Evolutionary conservation across 1,140 invertebrate genomes (phyloP), one percentile per base, ranked within the genome.

Genomic region (Eufriesea mexicana): DNA sequence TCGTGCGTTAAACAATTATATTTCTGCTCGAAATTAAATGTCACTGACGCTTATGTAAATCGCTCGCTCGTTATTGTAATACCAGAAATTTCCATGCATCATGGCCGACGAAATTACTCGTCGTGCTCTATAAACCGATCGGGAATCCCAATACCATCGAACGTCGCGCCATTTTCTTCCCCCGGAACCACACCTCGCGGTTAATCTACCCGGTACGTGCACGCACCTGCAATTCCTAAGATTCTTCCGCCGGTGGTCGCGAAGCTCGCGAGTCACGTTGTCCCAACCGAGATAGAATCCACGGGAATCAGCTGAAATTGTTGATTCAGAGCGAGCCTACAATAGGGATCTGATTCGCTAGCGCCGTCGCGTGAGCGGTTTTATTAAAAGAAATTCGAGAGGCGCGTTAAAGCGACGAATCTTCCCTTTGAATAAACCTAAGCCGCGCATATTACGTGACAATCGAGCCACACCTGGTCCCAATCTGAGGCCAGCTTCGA

Each of bases 391-490:
- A 83, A 9, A 77, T 77, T 77, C 74, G 25, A 14, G 14, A 20
- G 62, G 20, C 51, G 49, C 66, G 64, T 83, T 78, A 59, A 77
- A 70, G 25, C 55, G 80, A 61, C 74, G 10, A 83, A 78, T 61
- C 66, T 54, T 28, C 62, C 35, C 71, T 45, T 47, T 83, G 74
- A 67, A 83, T 77, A 61, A 83, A 83, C 73, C 70, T 78, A 78
- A 83, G 54, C 80, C 66, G 49, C 80, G 80, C 25, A 54, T 77
- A 83, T 84, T 73, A 79, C 66, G 73, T 61, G 79, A 71, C 79
- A 85, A 87, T 87, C 79, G 54, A 45, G 70, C 67, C 64, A 79
- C 85, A 86, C 78, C 85, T 85, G 85, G 59, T 77, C 71, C 79
- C 72, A 42, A 80, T 68, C 83, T 35, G 35, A 72, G 55, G 35